Conservation (phyloP, 2,888 invertebrate genomes). For the Trissolcus japonicus region DNA sequence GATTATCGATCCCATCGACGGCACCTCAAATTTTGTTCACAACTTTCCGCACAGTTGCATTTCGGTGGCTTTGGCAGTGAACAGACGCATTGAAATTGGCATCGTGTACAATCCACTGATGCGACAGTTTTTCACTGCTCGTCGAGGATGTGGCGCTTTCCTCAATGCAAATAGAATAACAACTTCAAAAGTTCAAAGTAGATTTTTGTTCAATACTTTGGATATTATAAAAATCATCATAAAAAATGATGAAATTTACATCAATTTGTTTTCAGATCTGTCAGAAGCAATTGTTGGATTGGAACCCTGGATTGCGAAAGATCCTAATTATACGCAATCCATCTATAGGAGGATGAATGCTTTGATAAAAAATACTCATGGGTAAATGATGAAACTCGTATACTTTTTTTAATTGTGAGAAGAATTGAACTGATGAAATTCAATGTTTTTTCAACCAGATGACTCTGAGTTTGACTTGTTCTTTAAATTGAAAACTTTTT, state of each 20-base stretch:
- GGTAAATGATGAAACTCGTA: conserved; percentile 60
- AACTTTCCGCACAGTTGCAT: conserved; percentile 83
- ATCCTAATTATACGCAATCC: conserved; percentile 62
- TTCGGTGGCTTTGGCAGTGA: conserved; percentile 81
- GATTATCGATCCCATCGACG: conserved; percentile 92
- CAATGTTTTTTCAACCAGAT: no score
- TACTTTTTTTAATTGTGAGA: no score
- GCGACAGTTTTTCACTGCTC: conserved; percentile 84
- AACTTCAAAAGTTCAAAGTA: conserved; percentile 79
- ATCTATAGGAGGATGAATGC: conserved; percentile 67
- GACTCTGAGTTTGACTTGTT: no score
- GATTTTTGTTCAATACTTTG: background rate
- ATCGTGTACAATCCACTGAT: conserved; percentile 87
- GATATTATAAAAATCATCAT: no score
- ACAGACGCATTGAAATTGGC: conserved; percentile 81
- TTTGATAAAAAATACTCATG: conserved; percentile 69
- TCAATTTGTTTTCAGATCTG: conserved; percentile 69
- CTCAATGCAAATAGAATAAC: conserved; percentile 82
- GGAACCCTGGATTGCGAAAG: conserved; percentile 71
- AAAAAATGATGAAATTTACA: no score
- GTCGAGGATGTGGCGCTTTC: conserved; percentile 84
- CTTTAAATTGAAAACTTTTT: no score
- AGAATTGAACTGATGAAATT: no score
- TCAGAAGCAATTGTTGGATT: conserved; percentile 70
- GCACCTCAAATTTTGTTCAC: conserved; percentile 91